These are phyloP conservation scores for Iguana delicatissima DNA, from an alignment of 2,797 vertebrate genomes.

Conservation along the genomic window DNA sequence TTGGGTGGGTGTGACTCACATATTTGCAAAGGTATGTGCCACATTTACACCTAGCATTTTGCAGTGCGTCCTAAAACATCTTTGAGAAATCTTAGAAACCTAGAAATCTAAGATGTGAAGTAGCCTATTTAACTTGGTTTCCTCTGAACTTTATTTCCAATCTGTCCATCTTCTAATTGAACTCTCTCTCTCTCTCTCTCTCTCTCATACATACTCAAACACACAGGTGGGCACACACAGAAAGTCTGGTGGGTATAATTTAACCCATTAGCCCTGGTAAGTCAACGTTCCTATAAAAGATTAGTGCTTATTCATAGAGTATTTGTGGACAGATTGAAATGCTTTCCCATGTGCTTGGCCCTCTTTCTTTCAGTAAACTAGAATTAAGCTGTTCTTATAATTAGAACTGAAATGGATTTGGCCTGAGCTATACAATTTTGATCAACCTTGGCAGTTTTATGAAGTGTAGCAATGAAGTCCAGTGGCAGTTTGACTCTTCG, in stretches of 20 bases:
- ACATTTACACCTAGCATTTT: background rate
- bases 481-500: constrained; percentile 11
- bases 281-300: background rate
- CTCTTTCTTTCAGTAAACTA: constrained; percentile 9
- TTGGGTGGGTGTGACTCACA: background rate
- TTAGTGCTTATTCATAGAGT: background rate
- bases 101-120: background rate
- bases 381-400: background rate
- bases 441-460: constrained; percentile 25
- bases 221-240: background rate
- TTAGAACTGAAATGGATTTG: constrained; percentile 44
- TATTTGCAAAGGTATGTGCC: background rate
- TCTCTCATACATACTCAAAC: background rate
- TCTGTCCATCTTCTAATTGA: too few relatives aligned
- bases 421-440: constrained; percentile 35
- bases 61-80: background rate
- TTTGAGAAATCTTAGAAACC: background rate
- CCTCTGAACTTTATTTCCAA: background rate
- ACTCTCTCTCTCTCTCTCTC: background rate
- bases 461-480: constrained; percentile 30
- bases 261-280: constrained; percentile 29
- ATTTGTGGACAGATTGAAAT: background rate
- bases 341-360: constrained; percentile 2
- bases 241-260: background rate
- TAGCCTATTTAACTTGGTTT: background rate